A percentile compares a stretch with the other conserved stretches of the same genome.
These are phyloP conservation scores for Borostomias antarcticus DNA, from an alignment of 2,797 vertebrate genomes.

Conservation along the genomic window DNA sequence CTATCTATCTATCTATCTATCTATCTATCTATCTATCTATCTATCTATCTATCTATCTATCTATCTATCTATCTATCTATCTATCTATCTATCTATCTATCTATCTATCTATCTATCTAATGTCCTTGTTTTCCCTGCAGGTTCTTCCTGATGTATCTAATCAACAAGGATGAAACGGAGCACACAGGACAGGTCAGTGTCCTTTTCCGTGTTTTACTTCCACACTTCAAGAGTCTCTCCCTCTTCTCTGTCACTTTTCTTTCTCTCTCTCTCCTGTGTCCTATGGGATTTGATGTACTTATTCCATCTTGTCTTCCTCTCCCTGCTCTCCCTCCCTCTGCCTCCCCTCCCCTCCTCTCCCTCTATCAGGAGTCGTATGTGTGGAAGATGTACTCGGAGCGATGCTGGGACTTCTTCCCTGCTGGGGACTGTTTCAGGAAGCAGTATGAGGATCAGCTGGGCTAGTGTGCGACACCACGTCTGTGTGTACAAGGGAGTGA, in stretches of 20 bases:
- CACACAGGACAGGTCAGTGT: slow-evolving; percentile 92
- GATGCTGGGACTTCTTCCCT: slow-evolving; percentile 95
- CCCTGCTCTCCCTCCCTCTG: background rate
- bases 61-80: background rate
- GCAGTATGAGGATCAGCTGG: slow-evolving; percentile 93
- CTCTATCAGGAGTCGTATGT: slow-evolving; percentile 88
- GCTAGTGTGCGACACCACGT: slow-evolving; percentile 61
- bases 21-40: background rate
- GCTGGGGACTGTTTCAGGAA: slow-evolving; percentile 95
- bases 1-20: background rate
- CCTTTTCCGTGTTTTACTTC: background rate
- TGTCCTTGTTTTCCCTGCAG: slow-evolving; percentile 56
- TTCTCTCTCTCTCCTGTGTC: background rate
- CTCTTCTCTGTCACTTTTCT: background rate
- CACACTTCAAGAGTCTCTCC: background rate
- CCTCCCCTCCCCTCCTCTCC: background rate
- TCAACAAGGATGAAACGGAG: slow-evolving; percentile 94
- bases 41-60: background rate
- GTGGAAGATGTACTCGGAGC: slow-evolving; percentile 95
- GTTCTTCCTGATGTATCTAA: slow-evolving; percentile 97
- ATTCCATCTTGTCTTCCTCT: background rate
- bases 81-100: background rate
- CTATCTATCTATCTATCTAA: background rate
- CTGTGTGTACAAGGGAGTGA: slow-evolving; percentile 17
- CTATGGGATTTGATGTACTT: background rate